Conservation (phyloP, 64 coral and sea anemone species). For the Hydrozoanthus tunicans region DNA sequence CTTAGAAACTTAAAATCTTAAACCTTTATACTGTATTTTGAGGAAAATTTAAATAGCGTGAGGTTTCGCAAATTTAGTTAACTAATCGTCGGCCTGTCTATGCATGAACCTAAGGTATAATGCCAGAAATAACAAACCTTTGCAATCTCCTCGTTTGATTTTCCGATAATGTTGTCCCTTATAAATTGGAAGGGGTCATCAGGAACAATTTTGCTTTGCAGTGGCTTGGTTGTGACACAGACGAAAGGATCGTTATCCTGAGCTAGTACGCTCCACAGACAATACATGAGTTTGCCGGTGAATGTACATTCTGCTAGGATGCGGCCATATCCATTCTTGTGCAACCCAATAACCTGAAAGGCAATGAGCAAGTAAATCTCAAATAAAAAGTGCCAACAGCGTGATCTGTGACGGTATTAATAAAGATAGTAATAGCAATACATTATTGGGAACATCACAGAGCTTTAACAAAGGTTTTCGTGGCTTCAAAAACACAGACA, state of each 20-base stretch:
- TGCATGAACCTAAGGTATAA: too few species aligned
- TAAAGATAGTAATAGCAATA: too few species aligned
- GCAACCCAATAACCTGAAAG: constrained; percentile 5
- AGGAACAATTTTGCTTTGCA: constrained; percentile 18
- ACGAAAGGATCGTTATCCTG: constrained; percentile 79
- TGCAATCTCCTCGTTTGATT: constrained; percentile 44
- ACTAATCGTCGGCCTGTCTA: too few species aligned
- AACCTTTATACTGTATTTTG: too few species aligned
- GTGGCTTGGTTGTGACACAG: constrained; percentile 66
- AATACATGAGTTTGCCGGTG: constrained; percentile 86
- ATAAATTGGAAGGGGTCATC: constrained; percentile 66
- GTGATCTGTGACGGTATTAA: too few species aligned
- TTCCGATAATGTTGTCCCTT: constrained; percentile 73
- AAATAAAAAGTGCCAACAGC: too few species aligned
- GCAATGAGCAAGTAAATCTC: neutral
- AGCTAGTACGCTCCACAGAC: constrained; percentile 74
- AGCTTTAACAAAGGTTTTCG: too few species aligned
- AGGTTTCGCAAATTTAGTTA: too few species aligned
- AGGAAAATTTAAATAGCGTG: too few species aligned
- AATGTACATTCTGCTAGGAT: constrained; percentile 91
- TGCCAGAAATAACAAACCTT: neutral
- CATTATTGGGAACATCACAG: too few species aligned
- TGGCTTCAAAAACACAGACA: too few species aligned
- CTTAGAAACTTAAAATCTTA: too few species aligned
- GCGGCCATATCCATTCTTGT: constrained; percentile 74